A percentile compares a stretch with the other conserved stretches of the same genome.
Conservation (phyloP, 2,113 vertebrate genomes). For the Protomyctophum bolini region DNA sequence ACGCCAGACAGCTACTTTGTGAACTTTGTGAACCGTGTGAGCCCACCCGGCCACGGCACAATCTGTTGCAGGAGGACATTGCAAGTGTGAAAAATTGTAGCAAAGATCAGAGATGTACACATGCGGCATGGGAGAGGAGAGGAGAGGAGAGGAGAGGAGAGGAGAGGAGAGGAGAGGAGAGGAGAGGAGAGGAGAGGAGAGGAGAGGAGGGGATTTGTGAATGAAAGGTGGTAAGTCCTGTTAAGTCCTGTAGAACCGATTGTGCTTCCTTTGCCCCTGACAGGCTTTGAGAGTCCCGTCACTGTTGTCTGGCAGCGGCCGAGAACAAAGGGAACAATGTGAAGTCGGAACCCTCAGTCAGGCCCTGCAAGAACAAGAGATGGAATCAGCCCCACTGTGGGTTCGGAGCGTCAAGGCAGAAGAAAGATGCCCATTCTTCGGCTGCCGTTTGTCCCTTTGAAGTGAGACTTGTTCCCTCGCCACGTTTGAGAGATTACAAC, state of each 20-base stretch:
- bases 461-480: constrained; percentile 35
- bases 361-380: not conserved
- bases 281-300: constrained; percentile 24
- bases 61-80: constrained; percentile 1
- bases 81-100: constrained; percentile 42
- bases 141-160: not conserved
- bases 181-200: not conserved
- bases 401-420: constrained; percentile 25
- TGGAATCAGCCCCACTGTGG: constrained; percentile 28
- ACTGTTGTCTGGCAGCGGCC: constrained; percentile 15
- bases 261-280: not conserved
- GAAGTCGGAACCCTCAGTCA: not conserved
- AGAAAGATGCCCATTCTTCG: constrained; percentile 41
- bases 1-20: not conserved
- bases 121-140: not conserved
- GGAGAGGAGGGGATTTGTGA: constrained; percentile 15
- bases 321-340: constrained; percentile 21
- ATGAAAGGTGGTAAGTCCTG: constrained; percentile 22
- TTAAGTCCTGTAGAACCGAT: constrained; percentile 15
- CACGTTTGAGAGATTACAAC: constrained; percentile 11
- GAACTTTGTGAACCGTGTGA: not conserved
- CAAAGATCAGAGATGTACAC: not conserved
- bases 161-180: not conserved
- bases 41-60: not conserved
- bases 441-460: constrained; percentile 38